A percentile compares a stretch with the other conserved stretches of the same genome.
These are phyloP conservation scores for Bellardia pandia DNA, from an alignment of 2,888 invertebrate species.

Conservation along the genomic window DNA sequence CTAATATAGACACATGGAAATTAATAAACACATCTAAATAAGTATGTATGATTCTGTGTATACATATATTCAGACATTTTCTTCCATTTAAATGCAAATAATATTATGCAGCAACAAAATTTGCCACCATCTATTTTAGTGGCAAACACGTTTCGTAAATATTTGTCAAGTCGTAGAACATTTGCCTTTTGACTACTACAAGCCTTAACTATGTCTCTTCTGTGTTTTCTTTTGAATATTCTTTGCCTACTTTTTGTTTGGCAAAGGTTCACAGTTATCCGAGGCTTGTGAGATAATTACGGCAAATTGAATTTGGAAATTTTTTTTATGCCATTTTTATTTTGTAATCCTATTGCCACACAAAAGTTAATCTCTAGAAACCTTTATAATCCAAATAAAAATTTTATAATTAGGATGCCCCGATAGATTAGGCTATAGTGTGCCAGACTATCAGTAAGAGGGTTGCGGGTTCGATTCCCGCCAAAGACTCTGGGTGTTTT, in stretches of 20 bases:
- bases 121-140: constrained; percentile 71
- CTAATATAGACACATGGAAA: constrained; percentile 7
- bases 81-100: constrained; percentile 60
- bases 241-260: constrained; percentile 20
- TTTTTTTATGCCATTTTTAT: too few species aligned
- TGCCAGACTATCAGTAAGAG: too few species aligned
- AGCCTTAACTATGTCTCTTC: constrained; percentile 18
- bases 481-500: too few species aligned
- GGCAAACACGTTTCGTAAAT: constrained; percentile 78
- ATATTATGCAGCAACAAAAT: constrained; percentile 58
- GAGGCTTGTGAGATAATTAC: neutral
- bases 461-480: too few species aligned
- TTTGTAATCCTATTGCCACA: too few species aligned
- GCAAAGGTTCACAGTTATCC: constrained; percentile 12
- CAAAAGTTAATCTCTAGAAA: too few species aligned
- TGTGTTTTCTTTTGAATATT: constrained; percentile 14
- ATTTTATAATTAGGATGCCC: too few species aligned
- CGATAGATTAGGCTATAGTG: too few species aligned
- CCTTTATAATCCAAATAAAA: too few species aligned
- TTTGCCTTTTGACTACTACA: constrained; percentile 71
- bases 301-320: too few species aligned
- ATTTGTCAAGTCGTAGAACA: constrained; percentile 78
- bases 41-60: neutral
- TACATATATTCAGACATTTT: neutral
- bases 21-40: constrained; percentile 29